These are phyloP conservation scores for Salvelinus alpinus DNA, from an alignment of 2,113 vertebrate genomes.

Conservation along the genomic window DNA sequence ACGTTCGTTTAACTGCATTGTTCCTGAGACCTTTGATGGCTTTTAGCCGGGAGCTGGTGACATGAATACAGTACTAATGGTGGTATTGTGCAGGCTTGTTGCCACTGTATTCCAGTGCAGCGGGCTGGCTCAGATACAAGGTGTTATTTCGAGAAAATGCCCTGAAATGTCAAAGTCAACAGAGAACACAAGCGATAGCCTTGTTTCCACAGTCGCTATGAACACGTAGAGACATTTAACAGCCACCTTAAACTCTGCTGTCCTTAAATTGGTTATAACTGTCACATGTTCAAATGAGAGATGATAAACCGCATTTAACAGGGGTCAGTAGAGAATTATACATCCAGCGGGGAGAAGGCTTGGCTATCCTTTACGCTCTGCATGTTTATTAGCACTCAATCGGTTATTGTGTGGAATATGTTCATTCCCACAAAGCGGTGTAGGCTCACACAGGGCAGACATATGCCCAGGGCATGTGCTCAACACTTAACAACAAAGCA, in stretches of 20 bases:
- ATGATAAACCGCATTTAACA: constrained; percentile 16
- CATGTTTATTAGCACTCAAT: neutral
- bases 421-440: neutral
- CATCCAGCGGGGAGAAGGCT: neutral
- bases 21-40: no score
- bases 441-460: neutral
- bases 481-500: neutral
- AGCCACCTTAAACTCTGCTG: neutral
- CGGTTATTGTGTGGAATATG: neutral
- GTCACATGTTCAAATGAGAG: neutral
- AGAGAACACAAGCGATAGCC: neutral
- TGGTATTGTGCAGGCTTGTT: no score
- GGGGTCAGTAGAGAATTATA: neutral
- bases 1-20: no score
- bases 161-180: neutral
- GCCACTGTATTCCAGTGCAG: no score
- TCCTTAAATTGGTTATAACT: constrained; percentile 7
- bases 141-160: neutral
- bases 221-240: neutral
- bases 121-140: no score
- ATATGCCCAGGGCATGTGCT: constrained; percentile 3
- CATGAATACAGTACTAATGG: no score
- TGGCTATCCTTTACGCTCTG: neutral
- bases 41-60: no score
- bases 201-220: neutral